Evolutionary conservation across 2,113 vertebrate species (phyloP), one percentile per base, ranked within the genome.

Genomic region (Bolborhynchus lineola): DNA sequence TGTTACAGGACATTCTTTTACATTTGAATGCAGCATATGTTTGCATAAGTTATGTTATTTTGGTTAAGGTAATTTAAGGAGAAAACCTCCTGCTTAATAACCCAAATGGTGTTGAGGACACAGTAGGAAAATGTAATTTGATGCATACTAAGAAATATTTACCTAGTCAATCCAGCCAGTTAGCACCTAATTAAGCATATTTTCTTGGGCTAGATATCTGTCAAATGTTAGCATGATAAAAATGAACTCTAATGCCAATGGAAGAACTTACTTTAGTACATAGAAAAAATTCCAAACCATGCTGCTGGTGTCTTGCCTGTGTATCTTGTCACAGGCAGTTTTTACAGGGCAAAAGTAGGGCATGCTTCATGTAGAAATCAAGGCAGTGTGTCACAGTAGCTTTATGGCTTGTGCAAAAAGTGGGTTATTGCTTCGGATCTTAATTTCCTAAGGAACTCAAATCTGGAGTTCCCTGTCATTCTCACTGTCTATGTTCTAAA

Each of bases 381-480:
- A 96, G 80, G 57, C 88, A 91, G 16, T 62, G 35, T 95, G 80
- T 88, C 74, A 92, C 60, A 80, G 59, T 60, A 88, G 88, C 52
- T 93, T 81, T 88, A 55, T 49, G 31, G 41, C 44, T 79, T 82
- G 41, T 57, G 35, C 35, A 83, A 76, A 44, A 88, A 63, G 21
- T 92, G 71, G 52, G 80, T 94, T 95, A 92, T 79, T 95, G 70
- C 82, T 91, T 95, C 6, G 6, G 70, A 62, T 83, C 44, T 82
- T 26, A 83, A 64, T 6, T 75, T 93, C 50, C 86, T 79, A 46
- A 62, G 70, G 52, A 88, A 84, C 77, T 69, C 5, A 71, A 7
- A 57, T 86, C 64, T 88, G 72, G 42, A 88, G 15, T 69, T 86
- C 6, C 6, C 46, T 90, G 65, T 76, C 65, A 53, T 78, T 83